Evolutionary conservation across 2,888 invertebrate genomes (phyloP).

Genomic region (Nysson spinosus): DNA sequence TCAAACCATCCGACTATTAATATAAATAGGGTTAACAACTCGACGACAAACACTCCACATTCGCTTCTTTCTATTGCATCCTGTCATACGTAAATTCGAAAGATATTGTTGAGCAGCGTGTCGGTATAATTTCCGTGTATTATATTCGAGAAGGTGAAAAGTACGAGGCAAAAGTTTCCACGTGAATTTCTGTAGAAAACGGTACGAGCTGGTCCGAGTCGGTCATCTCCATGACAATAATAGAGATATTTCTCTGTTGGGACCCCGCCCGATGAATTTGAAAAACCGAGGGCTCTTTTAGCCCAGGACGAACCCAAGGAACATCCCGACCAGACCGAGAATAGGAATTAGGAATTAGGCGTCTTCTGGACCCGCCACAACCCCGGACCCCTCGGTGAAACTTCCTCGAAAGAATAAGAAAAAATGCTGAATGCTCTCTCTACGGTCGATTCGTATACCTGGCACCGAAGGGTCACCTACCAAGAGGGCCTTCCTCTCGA

Average conservation of each 20-base stretch:
- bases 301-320: conserved; percentile 17
- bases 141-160: conserved; percentile 8
- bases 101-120: too few species aligned
- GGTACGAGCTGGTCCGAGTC: conserved; percentile 4
- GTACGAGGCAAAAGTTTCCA: not conserved
- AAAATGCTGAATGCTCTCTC: conserved; percentile 50
- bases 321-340: conserved; percentile 51
- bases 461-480: conserved; percentile 32
- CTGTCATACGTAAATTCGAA: conserved; percentile 18
- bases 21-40: too few species aligned
- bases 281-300: conserved; percentile 33
- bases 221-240: conserved; percentile 74
- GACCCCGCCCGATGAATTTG: conserved; percentile 33
- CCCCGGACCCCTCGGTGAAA: conserved; percentile 56
- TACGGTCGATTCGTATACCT: conserved; percentile 52
- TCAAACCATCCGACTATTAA: too few species aligned
- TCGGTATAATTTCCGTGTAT: conserved; percentile 22
- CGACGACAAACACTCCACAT: conserved; percentile 5
- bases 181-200: conserved; percentile 1
- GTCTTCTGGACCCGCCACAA: conserved; percentile 26
- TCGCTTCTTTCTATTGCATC: not conserved
- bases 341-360: conserved; percentile 71
- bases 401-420: conserved; percentile 56
- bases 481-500: conserved; percentile 18
- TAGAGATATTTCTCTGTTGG: conserved; percentile 66